A percentile compares a stretch with the other conserved stretches of the same genome.
These are phyloP conservation scores for Sorex araneus DNA, from an alignment of 2,113 vertebrate genomes.

Conservation along the genomic window DNA sequence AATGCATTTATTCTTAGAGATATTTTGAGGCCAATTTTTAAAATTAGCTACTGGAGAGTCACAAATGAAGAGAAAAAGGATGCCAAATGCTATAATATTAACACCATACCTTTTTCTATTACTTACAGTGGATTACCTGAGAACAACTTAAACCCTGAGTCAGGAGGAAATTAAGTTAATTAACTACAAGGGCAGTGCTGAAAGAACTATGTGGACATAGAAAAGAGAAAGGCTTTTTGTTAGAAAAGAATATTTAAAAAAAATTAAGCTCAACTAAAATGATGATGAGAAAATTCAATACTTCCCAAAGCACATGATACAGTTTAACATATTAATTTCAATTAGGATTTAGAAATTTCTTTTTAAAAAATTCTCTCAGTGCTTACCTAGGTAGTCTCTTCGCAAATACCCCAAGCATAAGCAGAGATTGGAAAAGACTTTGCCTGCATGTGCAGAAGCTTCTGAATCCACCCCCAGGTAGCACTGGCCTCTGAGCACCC, in stretches of 20 bases:
- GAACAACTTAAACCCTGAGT: background rate
- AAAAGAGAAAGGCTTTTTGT: background rate
- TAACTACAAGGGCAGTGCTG: background rate
- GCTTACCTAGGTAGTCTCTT: background rate
- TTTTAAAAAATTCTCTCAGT: background rate
- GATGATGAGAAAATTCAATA: background rate
- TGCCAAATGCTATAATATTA: background rate
- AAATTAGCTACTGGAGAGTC: background rate
- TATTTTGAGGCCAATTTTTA: background rate
- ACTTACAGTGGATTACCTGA: background rate
- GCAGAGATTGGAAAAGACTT: background rate
- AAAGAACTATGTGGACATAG: background rate
- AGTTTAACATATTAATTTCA: slow-evolving; percentile 29
- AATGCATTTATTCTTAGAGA: background rate
- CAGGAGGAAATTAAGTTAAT: slow-evolving; percentile 34
- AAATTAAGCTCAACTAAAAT: background rate
- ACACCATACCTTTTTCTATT: background rate
- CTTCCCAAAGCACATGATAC: background rate
- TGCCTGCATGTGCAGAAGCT: too few relatives aligned
- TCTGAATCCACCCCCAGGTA: background rate
- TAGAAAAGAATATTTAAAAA: background rate
- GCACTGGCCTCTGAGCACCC: background rate
- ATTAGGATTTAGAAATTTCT: background rate
- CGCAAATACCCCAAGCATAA: background rate
- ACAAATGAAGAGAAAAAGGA: slow-evolving; percentile 37